phyloP scores from a whole-genome alignment of 2,797 vertebrate species.

The Micrastur ruficollis region DNA sequence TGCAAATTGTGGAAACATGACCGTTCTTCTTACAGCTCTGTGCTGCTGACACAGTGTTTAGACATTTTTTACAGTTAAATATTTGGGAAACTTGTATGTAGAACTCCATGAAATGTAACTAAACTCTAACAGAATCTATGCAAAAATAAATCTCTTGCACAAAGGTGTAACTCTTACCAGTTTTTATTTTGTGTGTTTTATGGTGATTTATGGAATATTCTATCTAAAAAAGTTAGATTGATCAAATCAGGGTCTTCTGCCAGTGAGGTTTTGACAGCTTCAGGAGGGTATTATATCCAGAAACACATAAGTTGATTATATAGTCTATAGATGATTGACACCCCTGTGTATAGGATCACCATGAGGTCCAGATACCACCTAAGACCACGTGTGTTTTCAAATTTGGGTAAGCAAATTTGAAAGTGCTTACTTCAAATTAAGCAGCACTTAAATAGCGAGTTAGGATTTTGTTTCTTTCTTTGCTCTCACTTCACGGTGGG shows the following conservation, averaged over 20 bases:
- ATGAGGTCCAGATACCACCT: background rate
- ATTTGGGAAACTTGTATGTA: background rate
- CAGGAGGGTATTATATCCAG: background rate
- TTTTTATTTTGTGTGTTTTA: background rate
- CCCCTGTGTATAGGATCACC: background rate
- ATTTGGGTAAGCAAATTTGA: background rate
- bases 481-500: fast-evolving
- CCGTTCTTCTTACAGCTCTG: background rate
- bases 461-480: background rate
- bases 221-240: background rate
- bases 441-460: background rate
- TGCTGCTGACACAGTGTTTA: background rate
- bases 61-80: background rate
- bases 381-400: background rate
- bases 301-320: background rate
- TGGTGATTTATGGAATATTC: background rate
- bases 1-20: background rate
- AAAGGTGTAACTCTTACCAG: background rate
- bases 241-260: background rate
- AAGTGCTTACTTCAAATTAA: background rate
- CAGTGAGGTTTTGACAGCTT: background rate
- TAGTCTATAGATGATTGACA: background rate
- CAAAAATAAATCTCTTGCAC: slow-evolving; percentile 22
- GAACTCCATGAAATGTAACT: background rate
- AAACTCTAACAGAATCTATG: background rate